Evolutionary conservation across 2,797 vertebrate genomes (phyloP), one percentile per base, ranked within the genome.

Genomic region (Argya squamiceps): DNA sequence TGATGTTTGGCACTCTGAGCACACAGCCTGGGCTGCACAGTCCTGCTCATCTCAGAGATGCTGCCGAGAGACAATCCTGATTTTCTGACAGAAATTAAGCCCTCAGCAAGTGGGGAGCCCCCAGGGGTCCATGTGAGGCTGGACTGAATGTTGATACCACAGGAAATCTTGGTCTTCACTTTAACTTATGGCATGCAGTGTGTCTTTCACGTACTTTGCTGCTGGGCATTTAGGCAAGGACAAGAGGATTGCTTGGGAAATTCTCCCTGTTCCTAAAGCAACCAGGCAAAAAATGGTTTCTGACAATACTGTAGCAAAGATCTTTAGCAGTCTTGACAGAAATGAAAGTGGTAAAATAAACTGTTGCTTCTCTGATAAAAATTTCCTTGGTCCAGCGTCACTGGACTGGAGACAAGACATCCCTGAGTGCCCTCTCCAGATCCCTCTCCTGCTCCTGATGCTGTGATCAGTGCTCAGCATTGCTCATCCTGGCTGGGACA

Each of bases 281-380:
- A 56, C 67, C 84, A 89, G 82, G 88, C 75, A 96, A 95, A 91
- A 90, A 96, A 85, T 82, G 20, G 7, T 85, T 94, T 79, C 67
- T 95, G 92, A 85, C 82, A 87, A 70, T 62, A 36, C 53, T 46
- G 47, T 55, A 36, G 84, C 39, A 55, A 76, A 95, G 78, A 88
- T n/a, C 55, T 92, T 91, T 65, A 92, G 50, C 8, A 50, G 27
- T 73, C 55, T 55, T 79, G 82, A 65, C 67, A 85, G 89, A 46
- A 59, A 65, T 50, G 22, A 52, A 93, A 82, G 34, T 16, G 30
- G 11, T 62, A 79, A 84, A 89, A 53, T 50, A 79, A 82, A 76
- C 67, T 75, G 34, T 67, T 93, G 67, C 43, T 70, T 82, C 37
- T 82, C 62, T 34, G 32, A 41, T 39, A 37, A 68, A 16, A 17